Evolutionary conservation across 2,113 vertebrate species (phyloP).

Genomic region (Castor canadensis): DNA sequence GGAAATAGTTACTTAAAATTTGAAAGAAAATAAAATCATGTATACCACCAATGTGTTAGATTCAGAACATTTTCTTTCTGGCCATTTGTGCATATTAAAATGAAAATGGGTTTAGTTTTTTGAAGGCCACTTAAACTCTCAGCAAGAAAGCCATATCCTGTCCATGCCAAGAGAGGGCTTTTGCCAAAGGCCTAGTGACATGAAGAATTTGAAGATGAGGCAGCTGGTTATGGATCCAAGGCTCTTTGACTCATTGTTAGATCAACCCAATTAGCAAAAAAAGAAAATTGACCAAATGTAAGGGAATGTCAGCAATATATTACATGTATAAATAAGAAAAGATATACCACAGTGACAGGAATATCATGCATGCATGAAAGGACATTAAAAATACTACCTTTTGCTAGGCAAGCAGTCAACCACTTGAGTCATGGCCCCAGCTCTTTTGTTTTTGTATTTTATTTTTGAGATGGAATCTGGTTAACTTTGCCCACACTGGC

Average conservation of each 20-base stretch:
- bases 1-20: conserved; percentile 20
- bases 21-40: not conserved
- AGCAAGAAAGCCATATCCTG: rapidly evolving
- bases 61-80: not conserved
- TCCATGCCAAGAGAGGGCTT: not conserved
- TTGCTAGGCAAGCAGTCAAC: too few relatives aligned
- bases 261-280: not conserved
- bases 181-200: not conserved
- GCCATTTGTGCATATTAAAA: not conserved
- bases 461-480: too few relatives aligned
- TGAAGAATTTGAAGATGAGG: not conserved
- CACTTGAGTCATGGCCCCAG: too few relatives aligned
- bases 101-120: not conserved
- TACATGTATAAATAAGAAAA: rapidly evolving
- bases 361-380: not conserved
- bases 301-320: too few relatives aligned
- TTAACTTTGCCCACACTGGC: too few relatives aligned
- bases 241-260: not conserved
- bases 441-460: too few relatives aligned
- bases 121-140: conserved; percentile 4
- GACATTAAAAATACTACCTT: not conserved
- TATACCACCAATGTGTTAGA: not conserved
- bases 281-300: not conserved
- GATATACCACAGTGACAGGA: rapidly evolving
- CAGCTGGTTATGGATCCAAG: not conserved